These are phyloP conservation scores for Drosophila siamana DNA, from an alignment of 2,888 invertebrate species.

Conservation along the genomic window DNA sequence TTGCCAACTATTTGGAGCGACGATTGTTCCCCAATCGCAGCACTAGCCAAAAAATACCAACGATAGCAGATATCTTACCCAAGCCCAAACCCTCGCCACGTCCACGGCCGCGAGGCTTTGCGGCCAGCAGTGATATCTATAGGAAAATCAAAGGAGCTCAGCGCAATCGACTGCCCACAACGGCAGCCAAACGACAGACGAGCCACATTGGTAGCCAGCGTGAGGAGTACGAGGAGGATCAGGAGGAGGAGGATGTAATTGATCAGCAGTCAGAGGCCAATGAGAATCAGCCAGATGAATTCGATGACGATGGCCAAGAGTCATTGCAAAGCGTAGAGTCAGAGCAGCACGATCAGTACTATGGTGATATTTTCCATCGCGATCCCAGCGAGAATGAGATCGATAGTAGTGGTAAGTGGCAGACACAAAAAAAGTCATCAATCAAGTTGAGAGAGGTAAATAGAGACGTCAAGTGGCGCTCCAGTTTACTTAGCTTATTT, in stretches of 20 bases:
- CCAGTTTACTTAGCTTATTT: conserved; percentile 14
- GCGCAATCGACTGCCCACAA: conserved; percentile 64
- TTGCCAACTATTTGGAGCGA: conserved; percentile 90
- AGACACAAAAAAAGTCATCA: conserved; percentile 32
- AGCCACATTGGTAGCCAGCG: conserved; percentile 2
- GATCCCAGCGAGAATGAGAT: conserved; percentile 85
- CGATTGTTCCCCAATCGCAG: conserved; percentile 88
- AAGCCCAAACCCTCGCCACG: conserved; percentile 81
- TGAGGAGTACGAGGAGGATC: conserved; percentile 49
- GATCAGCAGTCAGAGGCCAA: conserved; percentile 52
- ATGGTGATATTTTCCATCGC: conserved; percentile 85
- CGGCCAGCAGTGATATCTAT: conserved; percentile 53
- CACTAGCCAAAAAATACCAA: conserved; percentile 86
- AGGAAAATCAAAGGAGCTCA: conserved; percentile 61
- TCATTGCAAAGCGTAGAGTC: conserved; percentile 89
- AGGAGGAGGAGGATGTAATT: conserved; percentile 30
- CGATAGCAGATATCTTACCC: conserved; percentile 89
- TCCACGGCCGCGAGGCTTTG: conserved; percentile 76
- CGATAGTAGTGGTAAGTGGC: conserved; percentile 82
- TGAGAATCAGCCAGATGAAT: conserved; percentile 60
- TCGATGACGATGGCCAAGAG: conserved; percentile 79
- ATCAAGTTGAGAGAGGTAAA: conserved; percentile 32
- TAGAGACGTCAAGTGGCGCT: conserved; percentile 18
- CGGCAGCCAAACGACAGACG: conserved; percentile 46
- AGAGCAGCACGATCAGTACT: conserved; percentile 89